Evolutionary conservation across 30 jellyfish, hydroid and myxozoan species (phyloP), one percentile per base, ranked within the genome.

Genomic region (Sanderia malayensis): DNA sequence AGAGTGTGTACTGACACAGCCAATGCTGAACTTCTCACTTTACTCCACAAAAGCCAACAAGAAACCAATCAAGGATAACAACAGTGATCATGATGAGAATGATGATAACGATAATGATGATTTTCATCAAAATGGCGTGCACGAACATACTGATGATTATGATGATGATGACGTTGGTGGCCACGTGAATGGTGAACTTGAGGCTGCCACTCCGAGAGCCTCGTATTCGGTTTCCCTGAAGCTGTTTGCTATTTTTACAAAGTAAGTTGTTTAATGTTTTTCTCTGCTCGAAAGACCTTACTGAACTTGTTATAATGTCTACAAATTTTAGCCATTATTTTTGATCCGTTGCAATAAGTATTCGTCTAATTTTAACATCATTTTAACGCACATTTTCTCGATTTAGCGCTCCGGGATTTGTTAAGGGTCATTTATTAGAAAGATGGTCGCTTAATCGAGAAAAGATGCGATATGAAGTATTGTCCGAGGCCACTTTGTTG

Each of bases 1-100:
- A 4, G 98, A 90, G 58, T 90, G 86, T 74, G 49, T 83, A 21
- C 80, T 90, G 24, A 66, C 85, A 2, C 96, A 90, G 33, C 98
- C 98, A 7, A 67, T 81, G 87, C 72, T 90, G 67, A 84, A 89
- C 66, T 90, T 76, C 58, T 71, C 92, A 3, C 65, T 90, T 17
- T 45, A 90, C 58, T 76, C 61, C 32, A 82, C 89, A 4, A 90
- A 83, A 59, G 81, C 69, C 31, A 47, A 46, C 19, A 83, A 82
- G 79, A 79, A 71, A 26, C 44, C 46, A 15, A 37, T 76, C 1
- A 32, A 20, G 20, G 73, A 31, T 21, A 71, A 53, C 1, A 86
- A 70, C 0, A 29, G 59, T 0, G 83, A 27, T 34, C 58, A 72
- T 46, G 85, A 67, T 13, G 79, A n/a, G 4, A 63, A 49, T 15